A percentile compares a stretch with the other conserved stretches of the same genome.
phyloP scores from a whole-genome alignment of 1,140 invertebrate species.

The Ganaspis sp. region DNA sequence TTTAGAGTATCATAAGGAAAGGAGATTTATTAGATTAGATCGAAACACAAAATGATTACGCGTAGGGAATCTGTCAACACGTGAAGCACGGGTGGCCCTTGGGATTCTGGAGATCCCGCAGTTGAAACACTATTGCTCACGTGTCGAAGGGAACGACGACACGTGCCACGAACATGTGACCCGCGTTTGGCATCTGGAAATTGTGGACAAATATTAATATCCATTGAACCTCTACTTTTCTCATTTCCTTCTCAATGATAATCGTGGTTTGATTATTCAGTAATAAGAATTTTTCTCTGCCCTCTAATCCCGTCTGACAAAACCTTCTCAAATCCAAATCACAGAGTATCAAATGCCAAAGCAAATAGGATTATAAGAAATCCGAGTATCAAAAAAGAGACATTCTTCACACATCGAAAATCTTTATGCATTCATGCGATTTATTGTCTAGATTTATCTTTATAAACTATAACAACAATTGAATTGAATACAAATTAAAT shows the following conservation, averaged over 20 bases:
- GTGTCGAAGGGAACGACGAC: constrained; percentile 49
- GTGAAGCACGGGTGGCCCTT: constrained; percentile 48
- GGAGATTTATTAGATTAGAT: constrained; percentile 29
- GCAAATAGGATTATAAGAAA: too few species aligned
- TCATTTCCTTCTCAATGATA: constrained; percentile 16
- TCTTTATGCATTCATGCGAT: too few species aligned
- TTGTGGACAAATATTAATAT: constrained; percentile 40
- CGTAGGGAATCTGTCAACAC: constrained; percentile 42
- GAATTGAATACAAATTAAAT: too few species aligned
- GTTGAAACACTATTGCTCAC: constrained; percentile 44
- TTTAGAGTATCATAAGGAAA: constrained; percentile 33
- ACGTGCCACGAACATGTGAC: constrained; percentile 61
- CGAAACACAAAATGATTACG: constrained; percentile 16
- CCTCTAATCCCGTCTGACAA: not conserved
- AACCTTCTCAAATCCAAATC: too few species aligned
- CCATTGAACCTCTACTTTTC: not conserved
- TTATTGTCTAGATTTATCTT: too few species aligned
- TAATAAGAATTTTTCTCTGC: not conserved
- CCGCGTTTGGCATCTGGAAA: constrained; percentile 52
- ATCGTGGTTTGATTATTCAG: not conserved
- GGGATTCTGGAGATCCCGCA: constrained; percentile 36
- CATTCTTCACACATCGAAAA: too few species aligned
- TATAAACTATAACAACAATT: too few species aligned
- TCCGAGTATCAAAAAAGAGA: too few species aligned
- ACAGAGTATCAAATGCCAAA: too few species aligned